Percentiles rank a stretch among this genome's conserved stretches.
These are phyloP conservation scores for Coenonympha arcania DNA, from an alignment of 2,888 invertebrate species.

Conservation along the genomic window DNA sequence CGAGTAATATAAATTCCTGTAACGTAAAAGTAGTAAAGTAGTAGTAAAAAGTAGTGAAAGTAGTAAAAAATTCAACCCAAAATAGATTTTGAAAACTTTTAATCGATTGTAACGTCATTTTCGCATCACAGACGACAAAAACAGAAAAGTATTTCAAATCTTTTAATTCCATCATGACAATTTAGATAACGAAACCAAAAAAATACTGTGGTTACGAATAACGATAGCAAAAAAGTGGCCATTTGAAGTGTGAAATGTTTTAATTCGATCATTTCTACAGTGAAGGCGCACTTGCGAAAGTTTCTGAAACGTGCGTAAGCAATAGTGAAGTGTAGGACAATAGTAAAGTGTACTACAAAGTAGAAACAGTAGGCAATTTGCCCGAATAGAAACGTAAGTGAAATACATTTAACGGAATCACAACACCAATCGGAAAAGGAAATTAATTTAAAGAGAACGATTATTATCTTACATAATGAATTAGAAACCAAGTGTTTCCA, in stretches of 20 bases:
- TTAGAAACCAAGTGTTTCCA: too few species aligned
- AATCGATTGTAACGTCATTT: not conserved
- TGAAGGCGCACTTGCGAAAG: conserved; percentile 20
- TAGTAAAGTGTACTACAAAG: too few species aligned
- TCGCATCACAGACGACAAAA: too few species aligned
- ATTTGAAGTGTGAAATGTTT: not conserved
- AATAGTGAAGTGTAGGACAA: conserved; percentile 11
- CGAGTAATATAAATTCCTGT: not conserved
- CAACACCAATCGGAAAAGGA: conserved; percentile 10
- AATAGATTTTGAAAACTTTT: not conserved
- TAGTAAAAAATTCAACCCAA: not conserved
- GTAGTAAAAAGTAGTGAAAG: not conserved
- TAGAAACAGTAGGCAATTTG: conserved; percentile 20
- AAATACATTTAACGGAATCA: conserved; percentile 18
- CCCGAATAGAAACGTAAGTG: conserved; percentile 21
- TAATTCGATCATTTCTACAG: conserved; percentile 1
- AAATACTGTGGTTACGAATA: not conserved
- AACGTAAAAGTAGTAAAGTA: not conserved
- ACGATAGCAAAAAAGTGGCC: not conserved
- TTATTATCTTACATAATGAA: not conserved
- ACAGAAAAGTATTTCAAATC: too few species aligned
- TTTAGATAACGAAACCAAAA: not conserved
- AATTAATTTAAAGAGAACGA: conserved; percentile 7
- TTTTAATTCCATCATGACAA: too few species aligned
- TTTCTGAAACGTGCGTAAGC: conserved; percentile 24